Percentiles rank a stretch among this genome's conserved stretches.
phyloP scores from a whole-genome alignment of 2,113 vertebrate genomes.

The Andinoacara biseriatus region DNA sequence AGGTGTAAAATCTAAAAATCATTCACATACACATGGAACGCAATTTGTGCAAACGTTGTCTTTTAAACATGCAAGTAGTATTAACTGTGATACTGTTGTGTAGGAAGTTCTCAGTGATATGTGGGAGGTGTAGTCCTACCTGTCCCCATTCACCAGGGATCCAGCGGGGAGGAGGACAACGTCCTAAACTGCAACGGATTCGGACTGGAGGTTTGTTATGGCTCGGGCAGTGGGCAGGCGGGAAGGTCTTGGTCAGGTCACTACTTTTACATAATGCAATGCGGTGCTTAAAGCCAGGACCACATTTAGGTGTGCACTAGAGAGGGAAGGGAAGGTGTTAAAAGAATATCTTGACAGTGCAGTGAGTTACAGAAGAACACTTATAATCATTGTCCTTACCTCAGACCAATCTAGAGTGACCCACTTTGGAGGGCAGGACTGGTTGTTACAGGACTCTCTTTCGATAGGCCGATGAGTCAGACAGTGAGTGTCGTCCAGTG shows the following conservation, averaged over 20 bases:
- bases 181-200: slow-evolving; percentile 92
- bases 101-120: not conserved
- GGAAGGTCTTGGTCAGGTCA: slow-evolving; percentile 93
- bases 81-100: not conserved
- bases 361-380: not conserved
- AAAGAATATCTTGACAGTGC: not conserved
- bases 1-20: slow-evolving; percentile 69
- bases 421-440: slow-evolving; percentile 97
- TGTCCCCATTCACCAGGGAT: slow-evolving; percentile 97
- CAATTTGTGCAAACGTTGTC: slow-evolving; percentile 19
- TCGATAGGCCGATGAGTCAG: slow-evolving; percentile 93
- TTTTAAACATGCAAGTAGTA: slow-evolving; percentile 21
- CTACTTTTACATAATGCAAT: slow-evolving; percentile 96
- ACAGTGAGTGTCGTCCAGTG: slow-evolving; percentile 88
- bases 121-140: slow-evolving; percentile 75
- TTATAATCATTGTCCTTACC: slow-evolving; percentile 76
- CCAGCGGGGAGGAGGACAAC: slow-evolving; percentile 96
- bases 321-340: not conserved
- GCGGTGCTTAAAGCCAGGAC: slow-evolving; percentile 95
- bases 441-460: slow-evolving; percentile 93
- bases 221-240: slow-evolving; percentile 86
- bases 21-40: slow-evolving; percentile 53
- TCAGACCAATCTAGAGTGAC: slow-evolving; percentile 97
- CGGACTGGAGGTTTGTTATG: slow-evolving; percentile 91
- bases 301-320: slow-evolving; percentile 91